These are phyloP conservation scores for Capromys pilorides DNA, from an alignment of 2,797 vertebrate species.

Conservation along the genomic window DNA sequence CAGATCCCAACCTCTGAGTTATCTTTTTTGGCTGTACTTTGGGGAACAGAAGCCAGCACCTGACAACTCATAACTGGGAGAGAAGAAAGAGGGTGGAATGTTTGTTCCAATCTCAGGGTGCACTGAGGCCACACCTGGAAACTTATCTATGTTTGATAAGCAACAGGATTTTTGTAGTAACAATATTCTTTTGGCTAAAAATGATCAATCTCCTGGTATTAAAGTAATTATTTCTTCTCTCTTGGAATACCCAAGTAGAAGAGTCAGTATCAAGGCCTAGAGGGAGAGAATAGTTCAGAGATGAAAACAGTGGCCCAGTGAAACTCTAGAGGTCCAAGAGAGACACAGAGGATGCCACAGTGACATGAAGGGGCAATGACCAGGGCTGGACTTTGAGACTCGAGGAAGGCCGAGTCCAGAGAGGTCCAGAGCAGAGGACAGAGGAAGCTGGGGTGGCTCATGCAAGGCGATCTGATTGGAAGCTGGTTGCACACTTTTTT, in stretches of 20 bases:
- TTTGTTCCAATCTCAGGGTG: slow-evolving; percentile 5
- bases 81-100: background rate
- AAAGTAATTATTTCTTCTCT: slow-evolving; percentile 17
- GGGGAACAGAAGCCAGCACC: slow-evolving; percentile 15
- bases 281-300: background rate
- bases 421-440: background rate
- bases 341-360: background rate
- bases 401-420: background rate
- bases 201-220: slow-evolving; percentile 22
- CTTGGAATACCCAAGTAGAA: slow-evolving; percentile 2
- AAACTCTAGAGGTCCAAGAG: background rate
- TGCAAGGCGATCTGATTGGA: background rate
- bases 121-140: slow-evolving; percentile 36
- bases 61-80: slow-evolving; percentile 33
- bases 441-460: background rate
- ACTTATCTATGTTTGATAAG: slow-evolving; percentile 61
- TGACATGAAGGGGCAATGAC: too few species aligned
- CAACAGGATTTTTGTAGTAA: slow-evolving; percentile 21
- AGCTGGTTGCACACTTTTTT: background rate
- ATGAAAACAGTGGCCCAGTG: background rate
- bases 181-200: slow-evolving; percentile 28
- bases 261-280: background rate
- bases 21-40: slow-evolving; percentile 32
- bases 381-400: background rate
- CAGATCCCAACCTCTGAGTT: slow-evolving; percentile 1